Evolutionary conservation across 2,797 vertebrate genomes (phyloP).

Genomic region (Phrynocephalus forsythii): DNA sequence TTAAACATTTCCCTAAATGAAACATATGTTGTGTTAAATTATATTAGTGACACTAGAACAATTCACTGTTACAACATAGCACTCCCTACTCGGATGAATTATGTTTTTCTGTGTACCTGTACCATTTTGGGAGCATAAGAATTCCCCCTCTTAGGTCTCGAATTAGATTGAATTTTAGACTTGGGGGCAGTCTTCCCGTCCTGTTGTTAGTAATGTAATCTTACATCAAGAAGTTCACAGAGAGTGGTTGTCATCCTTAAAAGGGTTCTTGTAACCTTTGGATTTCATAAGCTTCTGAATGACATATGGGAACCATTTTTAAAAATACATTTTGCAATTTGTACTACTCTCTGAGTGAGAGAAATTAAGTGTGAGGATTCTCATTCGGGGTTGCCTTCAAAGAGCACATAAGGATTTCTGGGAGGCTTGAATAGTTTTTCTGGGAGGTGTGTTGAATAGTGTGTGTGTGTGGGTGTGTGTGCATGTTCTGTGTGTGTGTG

Average conservation of each 20-base stretch:
- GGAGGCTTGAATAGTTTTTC: too few relatives aligned
- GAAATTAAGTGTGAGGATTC: background rate
- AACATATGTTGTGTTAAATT: background rate
- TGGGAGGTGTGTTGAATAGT: too few relatives aligned
- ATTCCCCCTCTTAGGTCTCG: background rate
- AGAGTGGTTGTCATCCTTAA: background rate
- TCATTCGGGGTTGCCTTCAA: too few relatives aligned
- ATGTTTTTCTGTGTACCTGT: background rate
- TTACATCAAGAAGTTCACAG: background rate
- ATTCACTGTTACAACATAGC: background rate
- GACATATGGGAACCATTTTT: background rate
- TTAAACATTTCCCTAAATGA: background rate
- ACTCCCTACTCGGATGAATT: background rate
- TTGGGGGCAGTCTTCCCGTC: background rate
- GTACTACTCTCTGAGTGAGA: background rate
- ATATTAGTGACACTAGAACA: background rate
- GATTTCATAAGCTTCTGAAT: background rate
- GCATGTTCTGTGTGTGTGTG: too few relatives aligned
- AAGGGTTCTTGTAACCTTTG: background rate
- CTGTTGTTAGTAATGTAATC: background rate
- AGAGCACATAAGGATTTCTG: too few relatives aligned
- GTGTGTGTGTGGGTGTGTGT: too few relatives aligned
- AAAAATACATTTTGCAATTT: background rate
- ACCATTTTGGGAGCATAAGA: background rate
- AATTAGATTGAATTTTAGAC: background rate